Percentiles rank a stretch among this genome's conserved stretches.
Evolutionary conservation across 1,140 invertebrate genomes (phyloP).

Genomic region (Saccostrea echinata): DNA sequence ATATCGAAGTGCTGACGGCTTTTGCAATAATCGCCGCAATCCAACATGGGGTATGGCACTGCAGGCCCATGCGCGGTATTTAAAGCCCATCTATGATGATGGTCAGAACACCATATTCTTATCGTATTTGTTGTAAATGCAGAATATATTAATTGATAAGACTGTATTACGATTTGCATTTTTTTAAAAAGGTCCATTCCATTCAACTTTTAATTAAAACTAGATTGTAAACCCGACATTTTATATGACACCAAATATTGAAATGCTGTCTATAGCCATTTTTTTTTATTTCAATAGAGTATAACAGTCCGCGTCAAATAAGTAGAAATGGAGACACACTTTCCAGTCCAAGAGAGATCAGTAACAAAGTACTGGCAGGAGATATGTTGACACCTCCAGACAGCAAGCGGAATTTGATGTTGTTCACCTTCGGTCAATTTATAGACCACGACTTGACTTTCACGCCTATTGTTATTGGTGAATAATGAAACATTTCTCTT

Average conservation of each 20-base stretch:
- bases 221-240: not conserved
- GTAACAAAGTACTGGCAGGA: not conserved
- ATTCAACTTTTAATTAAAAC: not conserved
- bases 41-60: slow-evolving; percentile 95
- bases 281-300: not conserved
- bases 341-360: not conserved
- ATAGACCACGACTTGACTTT: not conserved
- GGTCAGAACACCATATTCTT: slow-evolving; percentile 78
- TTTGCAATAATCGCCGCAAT: slow-evolving; percentile 95
- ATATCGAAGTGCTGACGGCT: slow-evolving; percentile 94
- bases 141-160: too few relatives aligned
- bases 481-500: not conserved
- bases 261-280: too few relatives aligned
- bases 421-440: not conserved
- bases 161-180: too few relatives aligned
- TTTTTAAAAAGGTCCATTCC: not conserved
- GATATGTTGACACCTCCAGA: not conserved
- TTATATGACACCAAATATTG: not conserved
- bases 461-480: not conserved
- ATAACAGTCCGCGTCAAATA: not conserved
- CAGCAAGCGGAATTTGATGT: not conserved
- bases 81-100: slow-evolving; percentile 95
- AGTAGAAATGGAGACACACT: not conserved
- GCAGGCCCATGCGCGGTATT: slow-evolving; percentile 88
- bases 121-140: not conserved